Evolutionary conservation across 2,888 invertebrate species (phyloP).

Genomic region (Xestobium rufovillosum): DNA sequence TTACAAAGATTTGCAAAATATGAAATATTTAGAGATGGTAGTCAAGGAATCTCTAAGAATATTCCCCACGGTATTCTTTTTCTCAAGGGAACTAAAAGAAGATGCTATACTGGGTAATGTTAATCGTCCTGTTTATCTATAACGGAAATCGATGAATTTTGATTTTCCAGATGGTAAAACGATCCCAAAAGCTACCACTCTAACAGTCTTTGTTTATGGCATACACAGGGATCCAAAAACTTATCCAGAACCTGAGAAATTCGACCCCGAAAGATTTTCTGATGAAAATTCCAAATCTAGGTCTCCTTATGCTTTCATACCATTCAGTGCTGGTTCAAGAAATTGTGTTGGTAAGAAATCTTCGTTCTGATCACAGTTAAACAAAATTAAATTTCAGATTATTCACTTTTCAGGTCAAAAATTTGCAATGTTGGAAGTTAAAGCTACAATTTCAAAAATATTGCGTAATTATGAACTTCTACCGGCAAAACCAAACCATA

Average conservation of each 20-base stretch:
- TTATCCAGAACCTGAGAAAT: conserved; percentile 48
- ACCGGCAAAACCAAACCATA: conserved; percentile 31
- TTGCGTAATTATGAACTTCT: conserved; percentile 41
- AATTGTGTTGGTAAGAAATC: conserved; percentile 48
- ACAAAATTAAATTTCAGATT: neutral
- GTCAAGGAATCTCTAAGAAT: conserved; percentile 23
- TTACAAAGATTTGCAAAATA: conserved; percentile 24
- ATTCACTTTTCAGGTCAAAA: conserved; percentile 35
- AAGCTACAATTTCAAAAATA: conserved; percentile 45
- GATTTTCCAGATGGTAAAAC: conserved; percentile 22
- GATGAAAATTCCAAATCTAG: conserved; percentile 30
- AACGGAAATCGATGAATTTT: too few species aligned
- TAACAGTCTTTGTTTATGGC: conserved; percentile 41
- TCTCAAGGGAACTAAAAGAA: neutral
- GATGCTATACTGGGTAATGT: too few species aligned
- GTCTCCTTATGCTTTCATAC: conserved; percentile 48
- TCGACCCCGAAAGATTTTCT: conserved; percentile 48
- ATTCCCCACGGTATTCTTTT: conserved; percentile 19
- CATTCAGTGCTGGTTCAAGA: conserved; percentile 56
- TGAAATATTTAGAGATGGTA: conserved; percentile 23
- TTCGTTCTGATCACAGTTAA: too few species aligned
- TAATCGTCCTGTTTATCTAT: too few species aligned
- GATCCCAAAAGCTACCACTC: conserved; percentile 36
- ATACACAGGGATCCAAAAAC: conserved; percentile 46
- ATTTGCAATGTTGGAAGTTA: conserved; percentile 47